phyloP scores from a whole-genome alignment of 2,113 vertebrate genomes.

The Prionailurus viverrinus region DNA sequence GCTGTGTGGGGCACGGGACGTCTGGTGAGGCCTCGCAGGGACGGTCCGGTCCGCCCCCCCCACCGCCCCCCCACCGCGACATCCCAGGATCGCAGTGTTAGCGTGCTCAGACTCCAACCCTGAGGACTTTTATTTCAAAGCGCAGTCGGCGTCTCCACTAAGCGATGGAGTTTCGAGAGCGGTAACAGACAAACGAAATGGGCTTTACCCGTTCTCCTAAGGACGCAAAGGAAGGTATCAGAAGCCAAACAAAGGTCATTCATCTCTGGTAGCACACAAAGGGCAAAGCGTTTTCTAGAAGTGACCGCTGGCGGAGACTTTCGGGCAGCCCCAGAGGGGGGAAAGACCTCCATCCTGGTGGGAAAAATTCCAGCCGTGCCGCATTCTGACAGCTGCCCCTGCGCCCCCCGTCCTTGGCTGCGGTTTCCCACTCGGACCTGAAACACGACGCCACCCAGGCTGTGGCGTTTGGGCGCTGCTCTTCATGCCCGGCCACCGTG shows the following conservation, averaged over 20 bases:
- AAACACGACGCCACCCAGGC: background rate
- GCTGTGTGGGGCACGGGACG: fast-evolving
- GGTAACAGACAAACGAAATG: background rate
- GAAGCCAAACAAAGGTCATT: background rate
- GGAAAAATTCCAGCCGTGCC: background rate
- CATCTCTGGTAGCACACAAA: background rate
- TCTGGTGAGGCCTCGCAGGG: background rate
- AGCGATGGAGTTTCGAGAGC: background rate
- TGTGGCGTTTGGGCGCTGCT: background rate
- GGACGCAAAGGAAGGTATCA: background rate
- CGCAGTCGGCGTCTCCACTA: background rate
- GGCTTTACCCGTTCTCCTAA: background rate
- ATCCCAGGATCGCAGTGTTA: background rate
- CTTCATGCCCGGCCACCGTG: fast-evolving
- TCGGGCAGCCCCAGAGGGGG: background rate
- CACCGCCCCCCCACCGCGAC: background rate
- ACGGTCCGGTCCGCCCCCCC: background rate
- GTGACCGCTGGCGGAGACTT: background rate
- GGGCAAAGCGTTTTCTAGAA: background rate
- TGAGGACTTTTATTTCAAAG: background rate
- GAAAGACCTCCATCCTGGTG: background rate
- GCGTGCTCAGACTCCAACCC: background rate
- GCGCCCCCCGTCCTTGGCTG: background rate
- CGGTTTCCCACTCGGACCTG: background rate
- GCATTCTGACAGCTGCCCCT: background rate